phyloP scores from a whole-genome alignment of 37 sponge, comb jelly and placozoan species.

The Cliona cf. orientalis region DNA sequence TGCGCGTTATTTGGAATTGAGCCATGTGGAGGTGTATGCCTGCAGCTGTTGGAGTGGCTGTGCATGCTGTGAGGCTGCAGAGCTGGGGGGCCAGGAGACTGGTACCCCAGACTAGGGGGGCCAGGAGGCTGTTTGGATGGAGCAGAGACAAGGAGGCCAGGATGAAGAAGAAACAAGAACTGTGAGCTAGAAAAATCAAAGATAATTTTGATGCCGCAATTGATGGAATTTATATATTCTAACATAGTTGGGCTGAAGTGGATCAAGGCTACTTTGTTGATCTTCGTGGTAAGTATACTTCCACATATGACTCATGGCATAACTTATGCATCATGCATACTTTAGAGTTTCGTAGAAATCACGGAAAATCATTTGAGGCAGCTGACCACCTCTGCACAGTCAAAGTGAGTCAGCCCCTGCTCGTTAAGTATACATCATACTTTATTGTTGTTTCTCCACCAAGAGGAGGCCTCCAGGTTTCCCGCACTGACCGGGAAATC shows the following conservation, averaged over 20 bases:
- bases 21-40: not conserved
- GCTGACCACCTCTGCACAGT: constrained; percentile 4
- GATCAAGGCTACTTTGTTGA: constrained; percentile 30
- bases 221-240: not conserved
- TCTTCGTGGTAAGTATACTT: constrained; percentile 7
- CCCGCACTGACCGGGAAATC: constrained; percentile 4
- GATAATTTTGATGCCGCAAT: not conserved
- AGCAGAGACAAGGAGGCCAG: constrained; percentile 8
- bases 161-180: not conserved
- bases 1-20: constrained; percentile 31
- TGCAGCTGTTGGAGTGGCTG: not conserved
- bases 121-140: constrained; percentile 1
- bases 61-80: not conserved
- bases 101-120: too few relatives aligned
- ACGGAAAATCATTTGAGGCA: constrained; percentile 38
- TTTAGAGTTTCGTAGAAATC: constrained; percentile 29
- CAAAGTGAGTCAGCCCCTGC: not conserved
- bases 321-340: not conserved
- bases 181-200: constrained; percentile 9
- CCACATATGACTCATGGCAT: not conserved
- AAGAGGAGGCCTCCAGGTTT: constrained; percentile 33
- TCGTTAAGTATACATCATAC: not conserved
- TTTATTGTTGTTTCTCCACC: not conserved
- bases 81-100: not conserved
- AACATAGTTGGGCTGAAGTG: constrained; percentile 6